Conservation (phyloP, 1,140 invertebrate species). For the Drosophila pectinifera region DNA sequence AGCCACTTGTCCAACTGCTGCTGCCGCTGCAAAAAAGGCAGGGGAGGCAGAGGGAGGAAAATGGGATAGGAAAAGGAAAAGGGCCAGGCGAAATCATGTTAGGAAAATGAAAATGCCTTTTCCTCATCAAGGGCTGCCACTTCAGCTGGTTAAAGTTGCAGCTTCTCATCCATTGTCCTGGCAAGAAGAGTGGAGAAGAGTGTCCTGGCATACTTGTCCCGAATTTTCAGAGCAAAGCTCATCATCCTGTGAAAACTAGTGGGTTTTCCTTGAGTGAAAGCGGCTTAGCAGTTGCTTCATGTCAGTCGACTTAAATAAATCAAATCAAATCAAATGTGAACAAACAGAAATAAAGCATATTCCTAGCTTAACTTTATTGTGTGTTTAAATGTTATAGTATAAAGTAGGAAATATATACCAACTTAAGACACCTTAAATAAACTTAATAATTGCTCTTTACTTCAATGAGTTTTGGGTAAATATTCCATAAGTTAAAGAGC, state of each 20-base stretch:
- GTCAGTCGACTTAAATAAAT: not conserved
- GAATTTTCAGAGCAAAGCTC: constrained; percentile 7
- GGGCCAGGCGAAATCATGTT: constrained; percentile 35
- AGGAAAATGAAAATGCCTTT: constrained; percentile 43
- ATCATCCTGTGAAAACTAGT: constrained; percentile 8
- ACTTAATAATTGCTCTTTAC: no score
- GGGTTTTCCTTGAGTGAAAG: constrained; percentile 2
- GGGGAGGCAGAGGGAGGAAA: not conserved
- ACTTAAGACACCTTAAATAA: no score
- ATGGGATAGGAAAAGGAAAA: not conserved
- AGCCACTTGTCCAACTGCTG: constrained; percentile 45
- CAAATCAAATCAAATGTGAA: constrained; percentile 4
- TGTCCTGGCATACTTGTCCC: not conserved
- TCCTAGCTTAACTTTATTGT: no score
- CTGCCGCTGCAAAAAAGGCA: no score
- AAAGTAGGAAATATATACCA: no score
- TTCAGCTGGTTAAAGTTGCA: constrained; percentile 32
- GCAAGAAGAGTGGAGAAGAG: not conserved
- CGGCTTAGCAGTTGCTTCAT: not conserved
- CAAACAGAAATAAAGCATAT: not conserved
- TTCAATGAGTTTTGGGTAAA: no score
- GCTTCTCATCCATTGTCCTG: constrained; percentile 19
- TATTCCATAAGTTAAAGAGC: no score
- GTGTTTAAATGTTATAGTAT: no score
- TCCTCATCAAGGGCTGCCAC: constrained; percentile 41